Base-by-base conservation (phyloP, 2,113 vertebrate species). In the Corythoichthys intestinalis region DNA sequence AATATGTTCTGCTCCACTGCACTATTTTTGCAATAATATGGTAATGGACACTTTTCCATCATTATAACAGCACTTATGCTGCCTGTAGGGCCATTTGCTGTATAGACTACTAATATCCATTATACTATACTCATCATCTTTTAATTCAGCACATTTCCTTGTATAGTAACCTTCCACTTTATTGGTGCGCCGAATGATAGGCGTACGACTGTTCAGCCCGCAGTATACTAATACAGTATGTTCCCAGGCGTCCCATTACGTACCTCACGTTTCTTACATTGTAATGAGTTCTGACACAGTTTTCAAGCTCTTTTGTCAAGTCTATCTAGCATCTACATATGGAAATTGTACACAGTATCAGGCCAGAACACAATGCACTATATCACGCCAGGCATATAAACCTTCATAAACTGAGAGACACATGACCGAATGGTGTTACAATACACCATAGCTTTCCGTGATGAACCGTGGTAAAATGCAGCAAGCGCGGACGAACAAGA, bases 21-120 rank as follows among this genome's bases (percentile, higher is more conserved):
- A 46, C 28, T 39, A 59, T 38, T 58, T 56, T 58, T 58, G 56
- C 13, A 37, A 56, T 66, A 41, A 66, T 59, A 64, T 46, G 11
- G 12, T 35, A 28, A 62, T 28, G 20, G 41, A 39, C 17, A 20
- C 3, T 46, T 44, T 17, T 6, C 39, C 41, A 7, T 35, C 8
- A 9, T 49, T 48, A 35, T 15, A 49, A 49, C 13, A 49, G 62
- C 13, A 35, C 13, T 8, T 65, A 48, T 65, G 20, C 3, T 15
- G 28, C 47, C 28, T 10, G 62, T 4, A 39, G 14, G 14, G 4
- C 37, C 37, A 41, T 61, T 61, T 61, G 20, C 20, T 28, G 20
- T 28, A 37, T 49, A 17, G 5, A 37, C 9, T 49, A 35, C 7
- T 7, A 35, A 35, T 65, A 37, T 35, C 62, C 28, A 48, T 35